phyloP scores from a whole-genome alignment of 37 sponge, comb jelly and placozoan species.

The Cliona cf. orientalis region DNA sequence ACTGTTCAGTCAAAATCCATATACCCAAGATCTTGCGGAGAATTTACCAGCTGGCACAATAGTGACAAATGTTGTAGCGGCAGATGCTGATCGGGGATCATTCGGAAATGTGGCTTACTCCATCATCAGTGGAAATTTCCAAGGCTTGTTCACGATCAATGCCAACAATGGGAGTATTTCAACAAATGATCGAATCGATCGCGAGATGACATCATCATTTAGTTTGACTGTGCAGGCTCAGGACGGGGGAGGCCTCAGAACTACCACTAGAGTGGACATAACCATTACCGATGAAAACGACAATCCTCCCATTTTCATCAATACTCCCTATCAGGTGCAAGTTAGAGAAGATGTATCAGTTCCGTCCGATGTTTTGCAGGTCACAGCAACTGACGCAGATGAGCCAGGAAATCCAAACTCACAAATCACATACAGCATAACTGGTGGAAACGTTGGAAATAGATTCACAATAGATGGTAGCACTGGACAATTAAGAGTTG shows the following conservation, averaged over 20 bases:
- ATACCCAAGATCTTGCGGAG: constrained; percentile 29
- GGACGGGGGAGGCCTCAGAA: constrained; percentile 21
- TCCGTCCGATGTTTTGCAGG: constrained; percentile 14
- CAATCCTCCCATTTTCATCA: constrained; percentile 69
- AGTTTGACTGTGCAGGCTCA: constrained; percentile 33
- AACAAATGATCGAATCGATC: constrained; percentile 38
- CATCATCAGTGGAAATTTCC: constrained; percentile 46
- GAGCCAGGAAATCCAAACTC: constrained; percentile 54
- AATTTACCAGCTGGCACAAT: neutral
- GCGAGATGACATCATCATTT: constrained; percentile 19
- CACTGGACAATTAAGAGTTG: constrained; percentile 11
- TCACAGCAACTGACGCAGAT: constrained; percentile 65
- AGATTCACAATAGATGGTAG: constrained; percentile 2
- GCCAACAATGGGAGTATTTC: constrained; percentile 13
- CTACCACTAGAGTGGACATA: constrained; percentile 37
- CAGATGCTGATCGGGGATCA: constrained; percentile 59
- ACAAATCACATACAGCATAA: constrained; percentile 32
- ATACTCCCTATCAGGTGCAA: constrained; percentile 15
- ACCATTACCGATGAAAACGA: constrained; percentile 81
- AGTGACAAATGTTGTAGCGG: constrained; percentile 39
- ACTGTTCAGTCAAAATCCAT: constrained; percentile 6
- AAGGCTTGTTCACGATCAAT: constrained; percentile 32
- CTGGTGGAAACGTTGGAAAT: constrained; percentile 14
- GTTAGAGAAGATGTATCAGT: constrained; percentile 42
- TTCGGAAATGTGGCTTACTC: constrained; percentile 51